Evolutionary conservation across 1,140 invertebrate species (phyloP).

Genomic region (Drosophila jambulina): DNA sequence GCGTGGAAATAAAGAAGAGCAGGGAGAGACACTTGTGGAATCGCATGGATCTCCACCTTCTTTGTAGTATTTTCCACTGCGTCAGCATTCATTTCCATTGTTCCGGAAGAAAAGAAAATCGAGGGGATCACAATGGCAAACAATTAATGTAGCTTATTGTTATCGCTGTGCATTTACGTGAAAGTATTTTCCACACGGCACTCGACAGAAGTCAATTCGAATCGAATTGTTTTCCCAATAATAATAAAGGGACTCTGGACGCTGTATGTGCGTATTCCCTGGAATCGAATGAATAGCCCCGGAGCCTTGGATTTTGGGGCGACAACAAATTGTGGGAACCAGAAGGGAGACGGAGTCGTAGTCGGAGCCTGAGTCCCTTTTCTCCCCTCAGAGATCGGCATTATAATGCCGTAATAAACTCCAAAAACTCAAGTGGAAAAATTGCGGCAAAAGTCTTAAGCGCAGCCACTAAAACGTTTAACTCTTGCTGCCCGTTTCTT

Average conservation of each 20-base stretch:
- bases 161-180: slow-evolving; percentile 61
- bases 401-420: slow-evolving; percentile 70
- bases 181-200: slow-evolving; percentile 68
- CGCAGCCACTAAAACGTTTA: slow-evolving; percentile 82
- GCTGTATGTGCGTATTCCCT: slow-evolving; percentile 25
- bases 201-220: slow-evolving; percentile 83
- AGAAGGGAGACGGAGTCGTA: background rate
- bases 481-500: slow-evolving; percentile 40
- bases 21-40: slow-evolving; percentile 58
- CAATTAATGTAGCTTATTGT: slow-evolving; percentile 80
- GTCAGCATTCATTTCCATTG: slow-evolving; percentile 64
- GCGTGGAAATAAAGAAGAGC: slow-evolving; percentile 68
- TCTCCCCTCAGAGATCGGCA: background rate
- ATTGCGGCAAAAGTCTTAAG: slow-evolving; percentile 73
- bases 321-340: slow-evolving; percentile 73
- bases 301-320: slow-evolving; percentile 19
- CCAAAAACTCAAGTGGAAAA: slow-evolving; percentile 67
- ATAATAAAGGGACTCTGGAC: slow-evolving; percentile 30
- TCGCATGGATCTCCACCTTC: slow-evolving; percentile 47
- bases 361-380: background rate
- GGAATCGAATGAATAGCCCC: slow-evolving; percentile 58
- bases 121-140: slow-evolving; percentile 64
- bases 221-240: slow-evolving; percentile 81
- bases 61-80: slow-evolving; percentile 20
- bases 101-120: slow-evolving; percentile 21